A percentile compares a stretch with the other conserved stretches of the same genome.
These are phyloP conservation scores for Sitta carolinensis DNA, from an alignment of 2,797 vertebrate species.

Conservation along the genomic window DNA sequence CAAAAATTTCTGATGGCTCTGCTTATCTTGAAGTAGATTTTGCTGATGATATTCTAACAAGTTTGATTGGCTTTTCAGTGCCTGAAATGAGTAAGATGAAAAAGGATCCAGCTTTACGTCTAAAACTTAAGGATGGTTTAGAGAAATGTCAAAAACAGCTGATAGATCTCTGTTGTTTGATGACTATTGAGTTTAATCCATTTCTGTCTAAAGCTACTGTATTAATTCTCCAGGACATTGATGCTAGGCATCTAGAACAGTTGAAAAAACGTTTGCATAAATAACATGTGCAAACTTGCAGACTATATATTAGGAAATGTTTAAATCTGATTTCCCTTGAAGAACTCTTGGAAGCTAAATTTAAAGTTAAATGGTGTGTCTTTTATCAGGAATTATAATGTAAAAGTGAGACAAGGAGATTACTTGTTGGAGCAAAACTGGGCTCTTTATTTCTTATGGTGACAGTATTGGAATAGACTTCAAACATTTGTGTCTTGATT, in stretches of 20 bases:
- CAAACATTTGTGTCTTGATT: neutral
- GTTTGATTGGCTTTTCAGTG: conserved; percentile 91
- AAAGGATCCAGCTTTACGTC: conserved; percentile 79
- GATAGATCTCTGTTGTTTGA: conserved; percentile 94
- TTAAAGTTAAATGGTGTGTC: neutral
- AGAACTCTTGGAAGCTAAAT: neutral
- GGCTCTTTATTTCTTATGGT: neutral
- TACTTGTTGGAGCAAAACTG: neutral
- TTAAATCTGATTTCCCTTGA: neutral
- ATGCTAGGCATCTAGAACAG: conserved; percentile 73
- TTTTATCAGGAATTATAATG: neutral
- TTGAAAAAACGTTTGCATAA: conserved; percentile 78
- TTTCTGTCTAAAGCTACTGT: conserved; percentile 78
- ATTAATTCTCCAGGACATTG: conserved; percentile 77
- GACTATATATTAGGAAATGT: neutral
- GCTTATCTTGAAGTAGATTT: conserved; percentile 90
- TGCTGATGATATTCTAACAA: conserved; percentile 83
- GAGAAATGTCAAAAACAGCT: conserved; percentile 88
- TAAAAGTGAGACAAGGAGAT: neutral
- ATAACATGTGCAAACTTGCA: neutral
- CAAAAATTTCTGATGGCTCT: conserved; percentile 91
- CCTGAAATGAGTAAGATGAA: conserved; percentile 83
- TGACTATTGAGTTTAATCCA: conserved; percentile 84
- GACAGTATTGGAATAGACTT: neutral
- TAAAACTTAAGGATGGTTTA: conserved; percentile 83